Conservation (phyloP, 2,113 vertebrate species). For the Acanthisitta chloris region DNA sequence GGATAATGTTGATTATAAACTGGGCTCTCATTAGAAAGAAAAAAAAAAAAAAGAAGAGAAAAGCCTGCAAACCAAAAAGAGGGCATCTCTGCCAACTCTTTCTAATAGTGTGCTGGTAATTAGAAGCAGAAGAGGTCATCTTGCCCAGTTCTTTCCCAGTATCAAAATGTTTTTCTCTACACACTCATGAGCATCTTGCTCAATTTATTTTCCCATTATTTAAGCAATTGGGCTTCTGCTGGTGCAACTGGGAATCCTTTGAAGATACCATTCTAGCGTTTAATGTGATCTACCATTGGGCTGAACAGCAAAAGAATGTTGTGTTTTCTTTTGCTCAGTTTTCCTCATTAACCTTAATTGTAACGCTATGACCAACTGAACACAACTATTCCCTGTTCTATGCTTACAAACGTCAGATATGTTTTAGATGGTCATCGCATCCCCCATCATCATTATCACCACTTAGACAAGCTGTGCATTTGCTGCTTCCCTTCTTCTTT, state of each 20-base stretch:
- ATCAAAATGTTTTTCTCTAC: constrained; percentile 9
- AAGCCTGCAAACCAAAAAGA: not conserved
- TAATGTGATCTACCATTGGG: constrained; percentile 12
- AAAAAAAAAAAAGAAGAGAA: not conserved
- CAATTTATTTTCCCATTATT: constrained; percentile 54
- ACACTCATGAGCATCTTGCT: constrained; percentile 6
- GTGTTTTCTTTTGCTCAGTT: constrained; percentile 32
- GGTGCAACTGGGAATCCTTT: not conserved
- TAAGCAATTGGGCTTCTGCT: constrained; percentile 32
- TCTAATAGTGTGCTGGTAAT: not conserved
- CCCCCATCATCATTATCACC: constrained; percentile 33
- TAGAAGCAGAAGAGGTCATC: constrained; percentile 5
- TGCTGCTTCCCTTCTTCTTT: constrained; percentile 12
- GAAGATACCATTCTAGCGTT: not conserved
- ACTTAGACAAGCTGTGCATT: constrained; percentile 38
- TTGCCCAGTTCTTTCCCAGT: not conserved
- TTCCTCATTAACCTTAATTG: constrained; percentile 50
- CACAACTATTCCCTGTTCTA: constrained; percentile 16
- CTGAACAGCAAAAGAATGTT: not conserved
- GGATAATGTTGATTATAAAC: not conserved
- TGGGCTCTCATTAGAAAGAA: not conserved
- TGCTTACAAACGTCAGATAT: constrained; percentile 25
- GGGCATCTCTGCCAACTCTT: not conserved
- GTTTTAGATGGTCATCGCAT: constrained; percentile 15
- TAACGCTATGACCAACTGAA: constrained; percentile 24